Conservation (phyloP, 2,113 vertebrate species). For the Synodontis membranacea region DNA sequence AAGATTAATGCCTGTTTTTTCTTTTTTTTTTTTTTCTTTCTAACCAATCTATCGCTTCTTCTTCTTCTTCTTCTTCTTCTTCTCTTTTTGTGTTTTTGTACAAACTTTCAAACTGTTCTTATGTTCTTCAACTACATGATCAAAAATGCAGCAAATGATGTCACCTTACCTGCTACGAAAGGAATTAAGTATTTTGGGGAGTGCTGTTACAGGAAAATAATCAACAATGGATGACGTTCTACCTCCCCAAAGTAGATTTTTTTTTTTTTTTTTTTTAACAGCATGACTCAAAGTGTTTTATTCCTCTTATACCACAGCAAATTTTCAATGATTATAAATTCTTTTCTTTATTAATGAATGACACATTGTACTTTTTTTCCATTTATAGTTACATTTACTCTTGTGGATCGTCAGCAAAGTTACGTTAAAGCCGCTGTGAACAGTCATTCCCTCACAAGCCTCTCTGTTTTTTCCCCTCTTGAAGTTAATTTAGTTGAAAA, state of each 20-base stretch:
- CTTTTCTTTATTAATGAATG: background rate
- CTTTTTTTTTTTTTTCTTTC: background rate
- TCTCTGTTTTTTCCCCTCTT: background rate
- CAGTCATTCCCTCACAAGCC: background rate
- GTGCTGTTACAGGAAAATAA: background rate
- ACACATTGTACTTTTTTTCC: background rate
- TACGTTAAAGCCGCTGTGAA: background rate
- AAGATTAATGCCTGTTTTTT: conserved; percentile 8
- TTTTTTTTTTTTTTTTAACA: background rate
- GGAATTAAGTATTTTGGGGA: background rate
- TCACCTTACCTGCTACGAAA: background rate
- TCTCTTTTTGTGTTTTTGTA: background rate
- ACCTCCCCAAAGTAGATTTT: background rate
- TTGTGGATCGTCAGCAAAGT: background rate
- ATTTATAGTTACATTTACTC: background rate
- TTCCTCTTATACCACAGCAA: background rate
- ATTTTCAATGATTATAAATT: background rate
- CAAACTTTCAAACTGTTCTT: background rate
- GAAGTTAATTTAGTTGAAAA: background rate
- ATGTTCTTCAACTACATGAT: background rate
- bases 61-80: background rate
- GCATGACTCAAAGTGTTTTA: background rate
- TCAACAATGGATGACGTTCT: background rate
- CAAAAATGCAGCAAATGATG: background rate
- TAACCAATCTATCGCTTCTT: background rate